Conservation (phyloP, 2,113 vertebrate genomes). For the Ceyx margarethae region DNA sequence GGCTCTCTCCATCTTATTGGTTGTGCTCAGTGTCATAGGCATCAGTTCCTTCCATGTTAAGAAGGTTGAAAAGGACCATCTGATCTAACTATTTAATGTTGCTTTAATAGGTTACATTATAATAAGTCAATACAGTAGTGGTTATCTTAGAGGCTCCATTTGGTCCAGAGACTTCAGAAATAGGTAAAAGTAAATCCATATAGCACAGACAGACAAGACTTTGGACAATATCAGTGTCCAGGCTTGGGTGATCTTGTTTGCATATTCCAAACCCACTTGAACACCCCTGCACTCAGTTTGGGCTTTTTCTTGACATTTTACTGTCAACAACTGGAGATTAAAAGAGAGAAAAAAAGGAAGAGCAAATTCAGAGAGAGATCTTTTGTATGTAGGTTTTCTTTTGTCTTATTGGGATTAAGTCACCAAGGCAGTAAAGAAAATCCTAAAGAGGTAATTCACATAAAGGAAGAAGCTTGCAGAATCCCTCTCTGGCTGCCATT, state of each 20-base stretch:
- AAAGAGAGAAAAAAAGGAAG: background rate
- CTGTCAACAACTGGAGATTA: background rate
- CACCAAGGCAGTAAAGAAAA: background rate
- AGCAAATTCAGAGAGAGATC: background rate
- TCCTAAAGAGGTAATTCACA: background rate
- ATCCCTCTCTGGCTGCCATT: background rate
- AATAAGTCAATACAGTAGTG: background rate
- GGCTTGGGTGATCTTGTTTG: background rate
- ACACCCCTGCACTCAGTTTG: background rate
- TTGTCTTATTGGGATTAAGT: background rate
- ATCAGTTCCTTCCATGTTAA: slow-evolving; percentile 11
- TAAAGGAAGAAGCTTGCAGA: background rate
- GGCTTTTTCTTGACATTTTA: background rate
- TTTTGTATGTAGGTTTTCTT: background rate
- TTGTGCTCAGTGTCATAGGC: background rate
- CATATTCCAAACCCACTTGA: background rate
- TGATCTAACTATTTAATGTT: slow-evolving; percentile 26
- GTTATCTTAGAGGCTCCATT: background rate
- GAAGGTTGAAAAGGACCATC: slow-evolving; percentile 6
- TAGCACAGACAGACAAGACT: background rate
- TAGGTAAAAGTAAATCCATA: background rate
- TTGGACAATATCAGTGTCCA: background rate
- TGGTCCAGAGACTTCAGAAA: background rate
- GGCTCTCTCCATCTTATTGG: background rate
- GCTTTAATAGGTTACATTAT: slow-evolving; percentile 30